Percentiles rank a stretch among this genome's conserved stretches.
These are phyloP conservation scores for Bagarius yarrelli DNA, from an alignment of 2,113 vertebrate species.

Conservation along the genomic window DNA sequence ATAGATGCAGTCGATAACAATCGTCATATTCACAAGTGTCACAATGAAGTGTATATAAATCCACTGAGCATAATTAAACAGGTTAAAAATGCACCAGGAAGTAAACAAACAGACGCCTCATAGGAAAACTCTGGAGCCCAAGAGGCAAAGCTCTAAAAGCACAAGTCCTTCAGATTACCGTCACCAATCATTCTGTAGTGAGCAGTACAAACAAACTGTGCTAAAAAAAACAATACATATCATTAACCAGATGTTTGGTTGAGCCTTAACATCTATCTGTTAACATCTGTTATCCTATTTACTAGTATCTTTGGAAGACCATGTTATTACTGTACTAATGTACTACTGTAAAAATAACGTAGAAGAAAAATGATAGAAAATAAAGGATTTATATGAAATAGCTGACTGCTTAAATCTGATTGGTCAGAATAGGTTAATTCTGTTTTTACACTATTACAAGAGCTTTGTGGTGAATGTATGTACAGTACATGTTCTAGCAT, in stretches of 20 bases:
- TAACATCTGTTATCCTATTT: slow-evolving; percentile 32
- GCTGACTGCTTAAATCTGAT: background rate
- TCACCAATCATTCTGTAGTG: slow-evolving; percentile 1
- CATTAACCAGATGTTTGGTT: slow-evolving; percentile 1
- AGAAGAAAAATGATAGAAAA: no score
- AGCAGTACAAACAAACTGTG: slow-evolving; percentile 19
- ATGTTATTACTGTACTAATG: no score
- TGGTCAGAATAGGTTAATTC: background rate
- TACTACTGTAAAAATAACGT: no score
- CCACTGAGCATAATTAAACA: slow-evolving; percentile 21
- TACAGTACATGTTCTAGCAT: no score
- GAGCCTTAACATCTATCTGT: slow-evolving; percentile 28
- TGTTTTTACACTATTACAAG: background rate
- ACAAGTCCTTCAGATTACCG: slow-evolving; percentile 11
- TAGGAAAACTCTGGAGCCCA: background rate
- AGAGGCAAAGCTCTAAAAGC: background rate
- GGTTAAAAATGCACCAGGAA: background rate
- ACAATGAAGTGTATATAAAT: background rate
- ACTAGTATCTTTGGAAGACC: no score
- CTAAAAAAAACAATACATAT: slow-evolving; percentile 29
- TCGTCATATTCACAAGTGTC: background rate
- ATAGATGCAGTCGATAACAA: background rate
- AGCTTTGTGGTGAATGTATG: background rate
- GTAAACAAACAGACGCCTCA: background rate
- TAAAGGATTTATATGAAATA: no score